Evolutionary conservation across 2,797 vertebrate species (phyloP).

Genomic region (Ficedula albicollis): DNA sequence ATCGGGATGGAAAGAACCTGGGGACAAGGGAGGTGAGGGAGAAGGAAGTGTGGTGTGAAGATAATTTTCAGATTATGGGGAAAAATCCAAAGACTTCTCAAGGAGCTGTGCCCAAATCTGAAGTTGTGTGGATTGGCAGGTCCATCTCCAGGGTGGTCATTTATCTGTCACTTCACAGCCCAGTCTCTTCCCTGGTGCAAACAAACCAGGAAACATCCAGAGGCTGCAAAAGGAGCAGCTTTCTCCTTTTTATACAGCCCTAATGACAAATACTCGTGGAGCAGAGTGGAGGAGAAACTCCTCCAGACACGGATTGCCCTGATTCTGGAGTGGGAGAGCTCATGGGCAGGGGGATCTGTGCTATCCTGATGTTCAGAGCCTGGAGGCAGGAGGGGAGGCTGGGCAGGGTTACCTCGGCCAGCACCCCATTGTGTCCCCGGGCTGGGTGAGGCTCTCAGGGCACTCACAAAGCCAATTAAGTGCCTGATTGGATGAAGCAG

Average conservation of each 20-base stretch:
- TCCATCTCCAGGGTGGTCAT: background rate
- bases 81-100: background rate
- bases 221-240: background rate
- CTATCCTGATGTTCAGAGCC: background rate
- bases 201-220: background rate
- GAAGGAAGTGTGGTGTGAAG: background rate
- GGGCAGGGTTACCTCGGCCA: background rate
- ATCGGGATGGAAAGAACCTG: background rate
- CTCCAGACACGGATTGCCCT: background rate
- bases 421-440: fast-evolving
- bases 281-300: background rate
- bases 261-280: background rate
- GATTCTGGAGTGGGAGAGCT: background rate
- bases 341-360: background rate
- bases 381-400: background rate
- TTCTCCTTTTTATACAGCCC: background rate
- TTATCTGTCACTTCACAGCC: background rate
- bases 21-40: background rate
- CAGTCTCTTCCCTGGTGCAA: background rate
- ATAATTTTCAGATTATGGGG: background rate
- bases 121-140: background rate
- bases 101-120: background rate
- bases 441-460: background rate
- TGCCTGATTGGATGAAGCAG: constrained; percentile 28
- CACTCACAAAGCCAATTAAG: constrained; percentile 54